Percentiles rank a stretch among this genome's conserved stretches.
These are phyloP conservation scores for Cromileptes altivelis DNA, from an alignment of 2,113 vertebrate species.

Conservation along the genomic window DNA sequence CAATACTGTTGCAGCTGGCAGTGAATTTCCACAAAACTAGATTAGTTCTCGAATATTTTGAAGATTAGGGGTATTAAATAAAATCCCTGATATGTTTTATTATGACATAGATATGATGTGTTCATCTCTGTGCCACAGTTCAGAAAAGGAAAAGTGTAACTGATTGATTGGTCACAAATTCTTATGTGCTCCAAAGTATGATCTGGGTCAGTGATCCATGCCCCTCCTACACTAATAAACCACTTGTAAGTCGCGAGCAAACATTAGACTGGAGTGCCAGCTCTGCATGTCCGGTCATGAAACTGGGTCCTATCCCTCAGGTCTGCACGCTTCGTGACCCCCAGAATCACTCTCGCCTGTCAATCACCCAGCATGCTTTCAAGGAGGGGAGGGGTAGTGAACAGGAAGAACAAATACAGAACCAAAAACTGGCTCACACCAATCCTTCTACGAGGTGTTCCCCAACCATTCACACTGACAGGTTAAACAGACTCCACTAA, in stretches of 20 bases:
- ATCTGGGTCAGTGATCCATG: constrained; percentile 47
- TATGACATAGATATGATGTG: constrained; percentile 1
- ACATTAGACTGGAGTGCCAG: constrained; percentile 51
- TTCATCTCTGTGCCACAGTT: constrained; percentile 6
- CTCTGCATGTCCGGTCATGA: constrained; percentile 65
- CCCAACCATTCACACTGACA: constrained; percentile 38
- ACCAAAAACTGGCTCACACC: constrained; percentile 49
- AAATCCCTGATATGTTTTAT: not conserved
- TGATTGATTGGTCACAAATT: constrained; percentile 35
- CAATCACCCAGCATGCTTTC: constrained; percentile 60
- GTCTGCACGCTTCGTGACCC: constrained; percentile 47
- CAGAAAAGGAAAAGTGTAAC: constrained; percentile 24
- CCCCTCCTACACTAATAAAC: constrained; percentile 49
- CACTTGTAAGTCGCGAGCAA: constrained; percentile 65
- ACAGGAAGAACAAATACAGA: constrained; percentile 59
- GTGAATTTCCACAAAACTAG: not conserved
- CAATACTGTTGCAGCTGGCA: not conserved
- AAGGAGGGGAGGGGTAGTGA: constrained; percentile 15
- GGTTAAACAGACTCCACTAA: constrained; percentile 28
- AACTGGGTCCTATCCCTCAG: constrained; percentile 42
- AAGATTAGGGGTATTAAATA: not conserved
- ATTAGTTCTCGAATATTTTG: not conserved
- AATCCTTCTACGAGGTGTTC: constrained; percentile 29
- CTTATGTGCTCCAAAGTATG: constrained; percentile 2
- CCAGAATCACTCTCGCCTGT: constrained; percentile 63